These are phyloP conservation scores for Proisotoma minuta DNA, from an alignment of 2,888 invertebrate genomes.

Conservation along the genomic window DNA sequence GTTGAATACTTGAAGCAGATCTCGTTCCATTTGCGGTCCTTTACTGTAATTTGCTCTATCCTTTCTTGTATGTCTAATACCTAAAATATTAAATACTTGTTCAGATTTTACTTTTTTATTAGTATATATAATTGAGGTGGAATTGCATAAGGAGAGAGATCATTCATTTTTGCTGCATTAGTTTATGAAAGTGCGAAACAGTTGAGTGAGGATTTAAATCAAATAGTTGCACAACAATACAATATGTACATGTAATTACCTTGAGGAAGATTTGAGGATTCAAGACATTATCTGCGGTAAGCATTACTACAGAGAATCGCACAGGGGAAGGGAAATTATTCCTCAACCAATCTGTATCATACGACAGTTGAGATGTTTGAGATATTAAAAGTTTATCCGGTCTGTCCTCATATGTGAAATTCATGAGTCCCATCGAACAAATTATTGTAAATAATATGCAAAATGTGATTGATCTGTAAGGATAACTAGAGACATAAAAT, in stretches of 20 bases:
- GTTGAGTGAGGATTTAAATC: too few relatives aligned
- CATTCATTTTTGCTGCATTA: too few relatives aligned
- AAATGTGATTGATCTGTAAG: conserved; percentile 59
- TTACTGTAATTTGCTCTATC: conserved; percentile 53
- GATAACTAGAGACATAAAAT: conserved; percentile 59
- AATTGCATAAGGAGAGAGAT: too few relatives aligned
- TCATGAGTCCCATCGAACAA: conserved; percentile 60
- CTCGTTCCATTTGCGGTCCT: conserved; percentile 53
- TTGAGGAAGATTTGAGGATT: conserved; percentile 58
- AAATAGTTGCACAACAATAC: too few relatives aligned
- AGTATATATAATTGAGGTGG: too few relatives aligned
- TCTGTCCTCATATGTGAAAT: conserved; percentile 68
- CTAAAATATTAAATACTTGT: too few relatives aligned
- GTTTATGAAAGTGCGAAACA: too few relatives aligned
- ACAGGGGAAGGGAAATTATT: conserved; percentile 62
- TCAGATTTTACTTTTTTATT: too few relatives aligned
- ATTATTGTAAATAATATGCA: conserved; percentile 58
- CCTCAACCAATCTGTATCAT: conserved; percentile 68
- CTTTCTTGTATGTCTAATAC: conserved; percentile 57
- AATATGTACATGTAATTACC: conserved; percentile 49
- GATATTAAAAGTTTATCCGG: conserved; percentile 73
- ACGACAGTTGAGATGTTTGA: conserved; percentile 63
- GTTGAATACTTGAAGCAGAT: conserved; percentile 57
- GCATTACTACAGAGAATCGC: conserved; percentile 58
- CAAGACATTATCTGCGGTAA: conserved; percentile 65